Conservation (phyloP, 2,888 invertebrate genomes). For the Taphrorychus bicolor region DNA sequence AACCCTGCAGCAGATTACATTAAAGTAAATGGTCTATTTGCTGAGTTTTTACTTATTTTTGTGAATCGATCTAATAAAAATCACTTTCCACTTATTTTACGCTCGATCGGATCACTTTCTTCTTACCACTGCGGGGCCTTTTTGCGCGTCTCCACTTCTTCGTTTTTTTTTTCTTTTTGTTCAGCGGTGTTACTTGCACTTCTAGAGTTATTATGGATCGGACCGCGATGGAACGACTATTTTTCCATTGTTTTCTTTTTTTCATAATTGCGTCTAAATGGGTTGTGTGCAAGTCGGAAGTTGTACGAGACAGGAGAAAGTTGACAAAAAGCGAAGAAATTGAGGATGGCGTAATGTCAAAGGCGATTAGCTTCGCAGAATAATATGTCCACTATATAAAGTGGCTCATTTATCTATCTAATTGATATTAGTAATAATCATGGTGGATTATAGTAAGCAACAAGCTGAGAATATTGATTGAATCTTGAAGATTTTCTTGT, state of each 20-base stretch:
- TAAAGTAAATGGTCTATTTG: constrained; percentile 33
- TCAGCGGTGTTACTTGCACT: constrained; percentile 13
- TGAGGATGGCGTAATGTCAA: constrained; percentile 7
- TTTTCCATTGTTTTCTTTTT: constrained; percentile 28
- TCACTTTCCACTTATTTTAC: constrained; percentile 48
- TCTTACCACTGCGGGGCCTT: constrained; percentile 37
- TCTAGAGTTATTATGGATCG: constrained; percentile 7
- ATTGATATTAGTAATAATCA: background rate
- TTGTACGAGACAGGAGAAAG: constrained; percentile 29
- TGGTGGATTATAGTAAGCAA: background rate
- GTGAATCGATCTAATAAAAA: constrained; percentile 43
- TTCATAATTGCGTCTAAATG: background rate
- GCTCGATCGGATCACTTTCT: constrained; percentile 45
- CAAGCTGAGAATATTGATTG: background rate
- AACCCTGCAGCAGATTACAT: constrained; percentile 15
- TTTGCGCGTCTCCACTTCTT: constrained; percentile 24
- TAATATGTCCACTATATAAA: background rate
- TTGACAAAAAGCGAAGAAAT: constrained; percentile 20
- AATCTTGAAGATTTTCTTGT: too few relatives aligned
- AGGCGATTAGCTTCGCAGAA: constrained; percentile 14
- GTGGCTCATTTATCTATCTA: constrained; percentile 11
- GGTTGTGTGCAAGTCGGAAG: constrained; percentile 18
- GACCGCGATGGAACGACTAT: constrained; percentile 20
- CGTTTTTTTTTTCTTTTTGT: constrained; percentile 23
- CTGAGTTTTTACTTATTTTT: constrained; percentile 31